Evolutionary conservation across 2,797 vertebrate species (phyloP), one percentile per base, ranked within the genome.

Genomic region (Gila robusta): DNA sequence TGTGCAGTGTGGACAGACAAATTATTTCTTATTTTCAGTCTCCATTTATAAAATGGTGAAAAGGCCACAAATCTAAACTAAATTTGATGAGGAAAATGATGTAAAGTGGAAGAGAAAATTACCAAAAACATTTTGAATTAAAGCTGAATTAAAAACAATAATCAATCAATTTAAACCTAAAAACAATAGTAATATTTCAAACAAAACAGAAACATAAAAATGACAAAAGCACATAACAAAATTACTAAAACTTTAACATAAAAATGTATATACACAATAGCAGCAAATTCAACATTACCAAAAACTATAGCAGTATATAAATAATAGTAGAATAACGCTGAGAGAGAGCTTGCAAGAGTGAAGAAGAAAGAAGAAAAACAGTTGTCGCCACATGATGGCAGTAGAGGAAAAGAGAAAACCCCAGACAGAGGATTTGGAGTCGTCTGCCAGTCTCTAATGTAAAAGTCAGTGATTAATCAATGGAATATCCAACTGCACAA

Each of bases 371-470:
- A 54, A 41, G 26, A 10, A 3, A 17, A 37, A 82, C 76, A 28
- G 11, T 49, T 37, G 6, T 0, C 47, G 74, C 94, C 95, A 95
- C 93, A 87, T 64, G 92, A 94, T 93, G 95, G 94, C 93, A 95
- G 92, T 90, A 94, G 86, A 71, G 81, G 90, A 70, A 84, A 86
- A 91, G 66, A 73, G 12, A 86, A 66, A 90, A 90, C 67, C 16
- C 32, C 84, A 86, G 7, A 37, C 28, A 3, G 4, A 76, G 37
- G 23, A 26, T 5, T 64, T 49, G 11, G 21, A 0, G 19, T 71
- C n/a, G 6, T 71, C 54, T 21, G 49, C 62, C 12, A 37, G 35
- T 16, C 44, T 79, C 41, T 52, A 41, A 17, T 82, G 54, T 52
- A 41, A 17, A 67, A 78, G 3, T 67, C 44, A 8, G 16, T 49